Conservation (phyloP, 2,113 vertebrate species). For the Thunnus thynnus region DNA sequence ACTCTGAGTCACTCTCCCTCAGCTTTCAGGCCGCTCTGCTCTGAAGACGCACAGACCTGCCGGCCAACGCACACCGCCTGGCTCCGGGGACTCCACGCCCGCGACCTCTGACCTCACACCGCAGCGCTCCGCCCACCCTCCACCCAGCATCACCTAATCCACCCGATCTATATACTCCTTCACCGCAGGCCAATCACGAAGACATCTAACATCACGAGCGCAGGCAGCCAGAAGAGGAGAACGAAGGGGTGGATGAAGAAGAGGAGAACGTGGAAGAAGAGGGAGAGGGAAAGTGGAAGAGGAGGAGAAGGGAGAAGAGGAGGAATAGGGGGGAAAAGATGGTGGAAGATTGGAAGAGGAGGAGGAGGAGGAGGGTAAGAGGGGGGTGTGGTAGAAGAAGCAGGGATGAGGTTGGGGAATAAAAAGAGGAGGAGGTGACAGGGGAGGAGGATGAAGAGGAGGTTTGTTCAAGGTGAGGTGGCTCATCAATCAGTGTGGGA, state of each 20-base stretch:
- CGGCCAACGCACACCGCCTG: conserved; percentile 27
- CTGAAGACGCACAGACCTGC: conserved; percentile 37
- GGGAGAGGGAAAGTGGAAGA: not conserved
- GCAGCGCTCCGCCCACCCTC: conserved; percentile 50
- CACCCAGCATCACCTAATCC: conserved; percentile 16
- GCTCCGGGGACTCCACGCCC: conserved; percentile 47
- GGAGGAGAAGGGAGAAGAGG: not conserved
- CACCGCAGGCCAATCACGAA: conserved; percentile 34
- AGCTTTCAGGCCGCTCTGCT: conserved; percentile 30
- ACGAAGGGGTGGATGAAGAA: not conserved
- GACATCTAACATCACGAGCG: conserved; percentile 42
- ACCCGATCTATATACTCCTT: conserved; percentile 35
- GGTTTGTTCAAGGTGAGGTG: conserved; percentile 47
- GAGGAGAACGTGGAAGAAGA: not conserved
- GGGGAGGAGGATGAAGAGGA: conserved; percentile 16
- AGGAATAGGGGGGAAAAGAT: not conserved
- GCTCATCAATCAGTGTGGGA: conserved; percentile 50
- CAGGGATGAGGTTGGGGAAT: too few species aligned
- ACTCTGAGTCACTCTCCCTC: conserved; percentile 57
- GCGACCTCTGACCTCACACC: conserved; percentile 46
- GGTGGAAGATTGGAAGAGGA: too few species aligned
- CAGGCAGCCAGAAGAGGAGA: not conserved
- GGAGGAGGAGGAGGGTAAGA: not conserved
- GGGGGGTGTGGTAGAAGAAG: too few species aligned
- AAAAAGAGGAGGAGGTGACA: too few species aligned